phyloP scores from a whole-genome alignment of 2,797 vertebrate species.

The Sebastes trivittatus region DNA sequence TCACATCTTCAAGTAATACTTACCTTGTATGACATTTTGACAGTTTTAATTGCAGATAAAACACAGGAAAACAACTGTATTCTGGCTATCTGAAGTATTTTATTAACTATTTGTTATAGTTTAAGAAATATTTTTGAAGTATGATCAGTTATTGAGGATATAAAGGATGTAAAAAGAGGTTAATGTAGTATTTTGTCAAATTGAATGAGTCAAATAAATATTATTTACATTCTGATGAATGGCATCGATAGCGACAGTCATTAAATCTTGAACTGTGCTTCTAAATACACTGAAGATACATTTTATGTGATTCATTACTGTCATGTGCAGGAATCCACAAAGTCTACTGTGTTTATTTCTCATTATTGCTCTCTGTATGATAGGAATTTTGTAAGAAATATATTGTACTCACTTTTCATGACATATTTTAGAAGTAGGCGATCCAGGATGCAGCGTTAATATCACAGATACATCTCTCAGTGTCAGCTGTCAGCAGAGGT shows the following conservation, averaged over 20 bases:
- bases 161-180: background rate
- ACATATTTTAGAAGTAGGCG: background rate
- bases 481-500: slow-evolving; percentile 14
- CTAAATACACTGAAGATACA: background rate
- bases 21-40: background rate
- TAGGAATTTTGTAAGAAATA: background rate
- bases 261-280: background rate
- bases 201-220: background rate
- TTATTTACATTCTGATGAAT: background rate
- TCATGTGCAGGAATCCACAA: background rate
- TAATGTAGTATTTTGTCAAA: background rate
- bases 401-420: slow-evolving; percentile 55
- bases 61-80: background rate
- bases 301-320: background rate
- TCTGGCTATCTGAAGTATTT: background rate
- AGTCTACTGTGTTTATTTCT: background rate
- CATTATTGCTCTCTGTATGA: background rate
- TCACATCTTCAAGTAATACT: slow-evolving; percentile 16
- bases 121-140: accelerated
- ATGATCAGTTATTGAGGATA: accelerated
- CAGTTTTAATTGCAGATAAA: background rate
- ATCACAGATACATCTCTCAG: slow-evolving; percentile 16
- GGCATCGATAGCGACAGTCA: background rate
- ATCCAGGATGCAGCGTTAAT: slow-evolving; percentile 2
- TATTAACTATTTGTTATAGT: background rate